phyloP scores from a whole-genome alignment of 2,113 vertebrate genomes.

The Phoenicopterus ruber region DNA sequence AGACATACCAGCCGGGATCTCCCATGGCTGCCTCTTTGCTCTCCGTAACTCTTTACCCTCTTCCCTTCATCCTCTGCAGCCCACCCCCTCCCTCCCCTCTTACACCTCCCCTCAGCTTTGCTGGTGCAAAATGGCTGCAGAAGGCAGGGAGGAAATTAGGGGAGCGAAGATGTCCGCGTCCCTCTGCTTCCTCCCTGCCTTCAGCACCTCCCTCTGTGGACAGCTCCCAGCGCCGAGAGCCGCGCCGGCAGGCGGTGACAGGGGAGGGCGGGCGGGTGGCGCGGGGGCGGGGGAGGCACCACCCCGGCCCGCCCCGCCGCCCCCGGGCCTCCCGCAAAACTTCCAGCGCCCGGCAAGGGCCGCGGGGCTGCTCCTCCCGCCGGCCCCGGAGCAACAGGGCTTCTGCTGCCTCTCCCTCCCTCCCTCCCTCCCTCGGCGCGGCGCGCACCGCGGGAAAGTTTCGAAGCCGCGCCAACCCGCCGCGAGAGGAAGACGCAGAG shows the following conservation, averaged over 20 bases:
- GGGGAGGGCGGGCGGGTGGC: neutral
- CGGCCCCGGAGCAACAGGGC: neutral
- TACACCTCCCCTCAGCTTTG: slow-evolving; percentile 35
- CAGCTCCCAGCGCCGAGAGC: slow-evolving; percentile 65
- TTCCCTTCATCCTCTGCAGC: neutral
- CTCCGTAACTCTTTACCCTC: neutral
- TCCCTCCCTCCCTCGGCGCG: neutral
- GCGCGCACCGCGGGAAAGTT: neutral
- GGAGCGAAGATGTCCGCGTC: slow-evolving; percentile 65
- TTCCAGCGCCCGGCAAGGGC: neutral
- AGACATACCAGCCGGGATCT: neutral
- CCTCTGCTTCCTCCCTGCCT: slow-evolving; percentile 60
- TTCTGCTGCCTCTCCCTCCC: neutral
- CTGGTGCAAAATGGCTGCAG: slow-evolving; percentile 88
- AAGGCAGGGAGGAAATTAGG: slow-evolving; percentile 61
- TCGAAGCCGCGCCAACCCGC: neutral
- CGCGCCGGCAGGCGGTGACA: neutral
- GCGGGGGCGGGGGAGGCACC: neutral
- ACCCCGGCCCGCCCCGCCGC: neutral
- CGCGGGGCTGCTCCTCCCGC: neutral
- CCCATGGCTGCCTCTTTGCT: neutral
- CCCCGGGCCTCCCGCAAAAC: neutral
- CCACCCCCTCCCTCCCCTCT: neutral
- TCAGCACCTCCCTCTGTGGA: slow-evolving; percentile 84
- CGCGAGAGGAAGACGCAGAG: neutral